Base-by-base conservation (phyloP, 2,888 invertebrate species). In the Acleris literana region DNA sequence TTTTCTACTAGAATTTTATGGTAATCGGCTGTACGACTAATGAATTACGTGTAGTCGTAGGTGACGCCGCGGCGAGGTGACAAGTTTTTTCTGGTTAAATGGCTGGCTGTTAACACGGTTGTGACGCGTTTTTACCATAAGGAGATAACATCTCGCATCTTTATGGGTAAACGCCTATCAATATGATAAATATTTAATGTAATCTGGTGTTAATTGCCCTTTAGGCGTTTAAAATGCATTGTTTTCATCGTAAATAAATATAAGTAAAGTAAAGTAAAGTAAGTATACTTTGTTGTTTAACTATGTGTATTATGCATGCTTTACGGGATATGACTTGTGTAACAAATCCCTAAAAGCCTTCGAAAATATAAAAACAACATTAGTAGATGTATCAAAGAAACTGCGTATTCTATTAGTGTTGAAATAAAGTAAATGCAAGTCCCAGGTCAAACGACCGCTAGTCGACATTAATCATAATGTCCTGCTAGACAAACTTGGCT, bases 1-100 rank as follows among this genome's bases (percentile, higher is more conserved):
- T 90, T 89, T 88, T 89, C 90, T 87, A 89, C 87, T 90, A 90
- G 87, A 82, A 72, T 87, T 90, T 90, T 90, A 90, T 90, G 88
- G 78, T 90, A 90, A 90, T 90, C 87, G 80, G 70, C 72, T 78
- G 80, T 83, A 81, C 80, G 82, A 78, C 85, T 89, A 91, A 90
- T 90, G 90, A 91, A 90, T 88, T 86, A 88, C 84, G 75, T 49
- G 55, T 75, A 75, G 75, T 13, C 51, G 56, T 77, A 81, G 77
- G 81, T 82, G 83, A 81, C 80, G 81, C 82, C 79, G 76, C 78
- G 75, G 69, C 68, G 66, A 68, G 71, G 74, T 78, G 76, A 79
- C 77, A 75, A 67, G 69, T 72, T 76, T 73, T 73, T 72, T 57
- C 57, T 68, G 60, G 56, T 68, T 70, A 65, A 69, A 66, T 68